phyloP scores from a whole-genome alignment of 2,888 invertebrate genomes.

The Drosophila anceps region DNA sequence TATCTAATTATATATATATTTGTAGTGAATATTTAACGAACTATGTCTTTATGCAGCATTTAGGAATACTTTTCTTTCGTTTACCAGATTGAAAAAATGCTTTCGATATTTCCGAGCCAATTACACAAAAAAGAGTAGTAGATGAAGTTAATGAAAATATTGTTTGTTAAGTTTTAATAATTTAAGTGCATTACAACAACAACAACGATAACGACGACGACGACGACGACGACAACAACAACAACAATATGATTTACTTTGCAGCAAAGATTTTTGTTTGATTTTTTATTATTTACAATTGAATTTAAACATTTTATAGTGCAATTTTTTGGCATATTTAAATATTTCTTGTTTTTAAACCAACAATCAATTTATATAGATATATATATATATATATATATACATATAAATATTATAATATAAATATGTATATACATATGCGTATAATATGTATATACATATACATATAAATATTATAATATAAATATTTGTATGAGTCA shows the following conservation, averaged over 20 bases:
- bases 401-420: conserved; percentile 32
- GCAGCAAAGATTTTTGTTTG: conserved; percentile 60
- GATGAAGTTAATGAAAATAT: conserved; percentile 38
- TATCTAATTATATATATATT: conserved; percentile 7
- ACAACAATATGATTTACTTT: conserved; percentile 51
- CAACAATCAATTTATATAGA: conserved; percentile 19
- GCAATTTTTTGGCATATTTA: conserved; percentile 66
- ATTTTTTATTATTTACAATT: conserved; percentile 43
- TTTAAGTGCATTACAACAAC: conserved; percentile 44
- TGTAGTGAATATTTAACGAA: conserved; percentile 37
- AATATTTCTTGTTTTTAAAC: conserved; percentile 40
- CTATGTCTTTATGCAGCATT: conserved; percentile 70
- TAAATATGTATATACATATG: conserved; percentile 16
- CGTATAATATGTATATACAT: conserved; percentile 8
- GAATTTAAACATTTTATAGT: conserved; percentile 63
- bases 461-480: conserved; percentile 27
- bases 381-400: conserved; percentile 24
- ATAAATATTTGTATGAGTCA: conserved; percentile 63
- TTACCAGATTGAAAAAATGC: conserved; percentile 46
- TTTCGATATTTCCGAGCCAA: conserved; percentile 66
- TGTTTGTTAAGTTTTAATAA: conserved; percentile 78
- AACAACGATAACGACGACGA: conserved; percentile 26
- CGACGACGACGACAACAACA: conserved; percentile 30
- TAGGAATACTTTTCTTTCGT: conserved; percentile 63
- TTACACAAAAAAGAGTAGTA: conserved; percentile 44